Evolutionary conservation across 2,888 invertebrate species (phyloP), one percentile per base, ranked within the genome.

Genomic region (Patella ulyssiponensis): DNA sequence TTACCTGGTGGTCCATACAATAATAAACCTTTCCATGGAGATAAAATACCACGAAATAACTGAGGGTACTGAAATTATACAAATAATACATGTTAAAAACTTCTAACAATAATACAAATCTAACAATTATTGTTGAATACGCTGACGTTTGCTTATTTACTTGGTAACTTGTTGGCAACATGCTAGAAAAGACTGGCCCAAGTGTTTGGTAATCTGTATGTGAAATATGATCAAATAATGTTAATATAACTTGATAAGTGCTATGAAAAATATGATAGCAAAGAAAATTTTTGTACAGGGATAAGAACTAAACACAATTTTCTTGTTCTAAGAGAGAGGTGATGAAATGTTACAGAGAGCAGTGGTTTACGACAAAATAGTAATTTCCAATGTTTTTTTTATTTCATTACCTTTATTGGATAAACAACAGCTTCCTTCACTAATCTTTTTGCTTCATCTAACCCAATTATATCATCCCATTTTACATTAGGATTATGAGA

Each of bases 391-490:
- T 44, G 44, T 9, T 44, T 44, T 9, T 9, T 44, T 44, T 7
- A 44, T 44, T 44, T 44, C 44, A 44, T 78, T 84, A 92, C 92
- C 88, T 92, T 92, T 52, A 93, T 92, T 9, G 95, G 94, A 86
- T 96, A 96, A 4, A 97, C 94, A 0, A 97, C 95, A 0, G 97
- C 95, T 92, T 98, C 97, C 93, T 96, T 96, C 20, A 98, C 93
- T 78, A 95, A 91, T 86, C 94, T 93, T 89, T 97, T 96, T 12
- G 96, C 95, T 14, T 94, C 92, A 2, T 94, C 93, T 85, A 97
- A 93, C 4, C 96, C 96, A 83, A 95, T 94, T 69, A 98, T 94
- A 86, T 97, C 96, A 17, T 94, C 93, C 97, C 97, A 98, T 69
- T 93, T 93, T 0, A 95, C 94, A 71, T 94, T 94, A 1, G 95